Conservation (phyloP, 2,113 vertebrate genomes). For the Anser cygnoides region DNA sequence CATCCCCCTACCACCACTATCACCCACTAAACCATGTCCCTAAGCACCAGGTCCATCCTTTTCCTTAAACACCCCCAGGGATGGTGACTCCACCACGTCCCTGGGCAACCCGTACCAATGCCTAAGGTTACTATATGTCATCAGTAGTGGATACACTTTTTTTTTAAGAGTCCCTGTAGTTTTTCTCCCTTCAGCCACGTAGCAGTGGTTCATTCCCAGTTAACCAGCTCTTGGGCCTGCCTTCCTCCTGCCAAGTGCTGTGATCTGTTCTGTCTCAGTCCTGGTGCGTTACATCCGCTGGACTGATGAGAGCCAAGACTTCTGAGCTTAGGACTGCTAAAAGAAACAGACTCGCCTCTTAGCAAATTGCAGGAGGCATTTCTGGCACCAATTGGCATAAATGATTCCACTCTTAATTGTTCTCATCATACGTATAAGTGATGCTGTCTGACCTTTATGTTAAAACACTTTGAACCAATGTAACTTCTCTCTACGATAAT, state of each 20-base stretch:
- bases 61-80: too few species aligned
- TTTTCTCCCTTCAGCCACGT: background rate
- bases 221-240: background rate
- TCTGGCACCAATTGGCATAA: background rate
- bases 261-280: accelerated
- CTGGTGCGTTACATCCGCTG: accelerated
- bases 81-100: too few species aligned
- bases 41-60: too few species aligned
- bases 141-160: background rate
- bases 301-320: background rate
- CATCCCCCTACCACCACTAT: too few species aligned
- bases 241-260: background rate
- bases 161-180: background rate
- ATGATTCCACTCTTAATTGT: background rate
- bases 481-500: background rate
- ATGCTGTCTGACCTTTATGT: background rate
- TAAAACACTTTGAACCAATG: background rate
- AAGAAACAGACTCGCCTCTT: background rate
- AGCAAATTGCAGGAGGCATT: background rate
- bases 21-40: too few species aligned
- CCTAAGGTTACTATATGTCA: background rate
- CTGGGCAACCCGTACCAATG: too few species aligned
- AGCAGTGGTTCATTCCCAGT: background rate
- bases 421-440: background rate
- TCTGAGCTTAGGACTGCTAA: background rate